Evolutionary conservation across 2,797 vertebrate genomes (phyloP).

Genomic region (Vultur gryphus): DNA sequence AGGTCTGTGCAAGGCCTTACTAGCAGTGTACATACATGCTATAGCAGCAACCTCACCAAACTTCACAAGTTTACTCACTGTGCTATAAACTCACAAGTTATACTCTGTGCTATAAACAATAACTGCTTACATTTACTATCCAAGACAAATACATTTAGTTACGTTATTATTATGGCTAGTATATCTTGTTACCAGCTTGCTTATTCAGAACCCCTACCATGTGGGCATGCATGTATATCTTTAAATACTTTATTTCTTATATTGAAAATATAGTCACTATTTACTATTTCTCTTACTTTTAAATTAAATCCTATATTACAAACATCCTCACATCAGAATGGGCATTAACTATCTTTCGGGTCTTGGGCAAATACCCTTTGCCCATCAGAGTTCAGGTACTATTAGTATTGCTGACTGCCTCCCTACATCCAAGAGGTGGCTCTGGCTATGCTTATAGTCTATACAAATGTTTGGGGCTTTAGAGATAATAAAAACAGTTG

Average conservation of each 20-base stretch:
- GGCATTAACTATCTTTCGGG: neutral
- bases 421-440: too few relatives aligned
- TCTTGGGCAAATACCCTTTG: neutral
- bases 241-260: neutral
- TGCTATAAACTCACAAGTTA: neutral
- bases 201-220: neutral
- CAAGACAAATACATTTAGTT: neutral
- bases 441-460: neutral
- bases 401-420: neutral
- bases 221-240: too few relatives aligned
- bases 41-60: neutral
- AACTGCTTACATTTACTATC: neutral
- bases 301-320: neutral
- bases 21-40: accelerated
- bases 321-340: neutral
- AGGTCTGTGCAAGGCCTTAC: neutral
- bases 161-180: neutral
- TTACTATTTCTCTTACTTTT: neutral
- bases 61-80: neutral
- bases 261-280: neutral
- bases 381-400: too few relatives aligned
- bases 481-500: neutral
- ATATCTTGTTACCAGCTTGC: neutral
- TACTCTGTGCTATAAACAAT: neutral
- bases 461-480: neutral